Evolutionary conservation across 1,140 invertebrate genomes (phyloP).

Genomic region (Dinoponera quadriceps): DNA sequence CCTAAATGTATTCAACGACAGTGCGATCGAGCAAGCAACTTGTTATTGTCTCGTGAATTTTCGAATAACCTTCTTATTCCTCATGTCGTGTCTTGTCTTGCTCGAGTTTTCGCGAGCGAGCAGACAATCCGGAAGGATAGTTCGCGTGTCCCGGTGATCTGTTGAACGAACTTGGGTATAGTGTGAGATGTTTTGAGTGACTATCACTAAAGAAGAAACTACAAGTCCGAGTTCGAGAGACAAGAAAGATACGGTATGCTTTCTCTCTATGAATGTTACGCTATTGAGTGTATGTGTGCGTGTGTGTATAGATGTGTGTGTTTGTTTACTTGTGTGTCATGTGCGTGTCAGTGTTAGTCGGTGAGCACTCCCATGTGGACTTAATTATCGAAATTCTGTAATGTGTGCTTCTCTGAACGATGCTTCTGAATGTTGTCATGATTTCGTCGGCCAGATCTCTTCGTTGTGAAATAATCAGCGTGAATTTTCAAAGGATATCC

Average conservation of each 20-base stretch:
- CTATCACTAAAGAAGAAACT: slow-evolving; percentile 65
- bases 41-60: neutral
- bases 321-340: neutral
- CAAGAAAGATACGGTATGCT: slow-evolving; percentile 25
- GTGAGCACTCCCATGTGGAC: slow-evolving; percentile 41
- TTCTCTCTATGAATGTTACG: slow-evolving; percentile 8
- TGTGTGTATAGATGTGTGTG: slow-evolving; percentile 44
- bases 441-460: slow-evolving; percentile 44
- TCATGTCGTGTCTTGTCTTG: slow-evolving; percentile 18
- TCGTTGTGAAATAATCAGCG: slow-evolving; percentile 23
- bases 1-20: neutral
- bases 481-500: neutral
- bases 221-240: slow-evolving; percentile 45
- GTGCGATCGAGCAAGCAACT: neutral
- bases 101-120: slow-evolving; percentile 30
- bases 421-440: slow-evolving; percentile 27
- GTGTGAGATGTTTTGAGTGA: slow-evolving; percentile 55
- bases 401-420: slow-evolving; percentile 31
- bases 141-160: slow-evolving; percentile 32
- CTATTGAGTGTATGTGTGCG: slow-evolving; percentile 52
- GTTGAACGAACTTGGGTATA: slow-evolving; percentile 43
- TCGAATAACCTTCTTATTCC: neutral
- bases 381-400: slow-evolving; percentile 42
- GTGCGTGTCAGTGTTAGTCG: slow-evolving; percentile 18
- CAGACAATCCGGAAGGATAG: slow-evolving; percentile 24